These are phyloP conservation scores for Drosophila neonasuta DNA, from an alignment of 2,888 invertebrate species.

Conservation along the genomic window DNA sequence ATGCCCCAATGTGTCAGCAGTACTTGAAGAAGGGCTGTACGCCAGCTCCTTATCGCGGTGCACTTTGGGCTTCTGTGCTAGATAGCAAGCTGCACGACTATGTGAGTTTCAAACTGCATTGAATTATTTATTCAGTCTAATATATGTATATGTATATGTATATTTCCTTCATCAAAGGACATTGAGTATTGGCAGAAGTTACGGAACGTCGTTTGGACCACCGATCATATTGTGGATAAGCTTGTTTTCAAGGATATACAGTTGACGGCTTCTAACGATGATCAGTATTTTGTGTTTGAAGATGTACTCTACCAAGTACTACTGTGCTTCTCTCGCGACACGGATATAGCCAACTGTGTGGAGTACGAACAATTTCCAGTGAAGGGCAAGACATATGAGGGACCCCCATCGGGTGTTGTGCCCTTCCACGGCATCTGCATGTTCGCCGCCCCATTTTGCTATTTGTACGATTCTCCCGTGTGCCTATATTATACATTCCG, in stretches of 20 bases:
- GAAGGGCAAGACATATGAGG: slow-evolving; percentile 81
- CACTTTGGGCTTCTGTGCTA: slow-evolving; percentile 93
- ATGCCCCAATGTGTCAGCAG: slow-evolving; percentile 95
- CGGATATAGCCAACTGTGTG: slow-evolving; percentile 89
- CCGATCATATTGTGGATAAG: slow-evolving; percentile 96
- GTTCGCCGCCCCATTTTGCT: slow-evolving; percentile 98
- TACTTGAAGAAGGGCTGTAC: slow-evolving; percentile 87
- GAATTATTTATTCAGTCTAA: neutral
- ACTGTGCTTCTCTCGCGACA: slow-evolving; percentile 95
- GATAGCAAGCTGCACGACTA: slow-evolving; percentile 89
- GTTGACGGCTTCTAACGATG: slow-evolving; percentile 97
- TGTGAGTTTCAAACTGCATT: slow-evolving; percentile 82
- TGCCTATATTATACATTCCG: slow-evolving; percentile 94
- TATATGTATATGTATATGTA: neutral
- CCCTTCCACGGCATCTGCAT: slow-evolving; percentile 98
- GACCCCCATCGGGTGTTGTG: slow-evolving; percentile 95
- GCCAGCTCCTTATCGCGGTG: slow-evolving; percentile 87
- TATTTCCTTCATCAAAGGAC: slow-evolving; percentile 83
- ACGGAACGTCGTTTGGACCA: slow-evolving; percentile 91
- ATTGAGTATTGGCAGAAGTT: slow-evolving; percentile 89
- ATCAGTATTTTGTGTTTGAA: slow-evolving; percentile 98
- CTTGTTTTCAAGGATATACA: slow-evolving; percentile 97
- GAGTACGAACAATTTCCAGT: slow-evolving; percentile 83
- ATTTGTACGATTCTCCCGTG: slow-evolving; percentile 93
- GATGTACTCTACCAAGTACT: slow-evolving; percentile 96